A percentile compares a stretch with the other conserved stretches of the same genome.
Conservation (phyloP, 2,113 vertebrate genomes). For the Petromus typicus region DNA sequence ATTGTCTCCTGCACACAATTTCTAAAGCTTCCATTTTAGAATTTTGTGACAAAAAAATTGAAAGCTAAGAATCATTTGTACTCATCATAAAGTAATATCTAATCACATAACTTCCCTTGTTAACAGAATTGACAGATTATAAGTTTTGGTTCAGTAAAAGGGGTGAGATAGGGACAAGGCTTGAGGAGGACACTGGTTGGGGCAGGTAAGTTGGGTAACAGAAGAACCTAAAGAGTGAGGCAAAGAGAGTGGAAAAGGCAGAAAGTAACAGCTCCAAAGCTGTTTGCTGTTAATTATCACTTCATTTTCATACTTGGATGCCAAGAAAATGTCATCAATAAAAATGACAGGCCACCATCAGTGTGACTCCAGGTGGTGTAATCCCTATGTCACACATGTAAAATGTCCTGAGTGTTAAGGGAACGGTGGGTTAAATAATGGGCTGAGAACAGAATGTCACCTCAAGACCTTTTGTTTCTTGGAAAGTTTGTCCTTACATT, state of each 20-base stretch:
- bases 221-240: neutral
- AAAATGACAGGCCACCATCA: neutral
- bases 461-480: neutral
- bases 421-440: neutral
- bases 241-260: neutral
- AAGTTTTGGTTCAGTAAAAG: neutral
- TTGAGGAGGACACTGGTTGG: neutral
- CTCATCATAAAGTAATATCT: neutral
- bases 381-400: neutral
- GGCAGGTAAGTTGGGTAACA: neutral
- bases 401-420: neutral
- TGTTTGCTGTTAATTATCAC: neutral
- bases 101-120: neutral
- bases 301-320: neutral
- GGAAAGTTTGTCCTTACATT: neutral
- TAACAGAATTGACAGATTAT: neutral
- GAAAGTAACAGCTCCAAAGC: neutral
- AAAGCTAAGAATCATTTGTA: neutral
- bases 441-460: neutral
- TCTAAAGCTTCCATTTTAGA: conserved; percentile 1
- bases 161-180: neutral
- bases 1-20: neutral
- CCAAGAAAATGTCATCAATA: neutral
- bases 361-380: neutral
- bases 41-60: neutral